Evolutionary conservation across 2,888 invertebrate genomes (phyloP).

Genomic region (Selenia dentaria): DNA sequence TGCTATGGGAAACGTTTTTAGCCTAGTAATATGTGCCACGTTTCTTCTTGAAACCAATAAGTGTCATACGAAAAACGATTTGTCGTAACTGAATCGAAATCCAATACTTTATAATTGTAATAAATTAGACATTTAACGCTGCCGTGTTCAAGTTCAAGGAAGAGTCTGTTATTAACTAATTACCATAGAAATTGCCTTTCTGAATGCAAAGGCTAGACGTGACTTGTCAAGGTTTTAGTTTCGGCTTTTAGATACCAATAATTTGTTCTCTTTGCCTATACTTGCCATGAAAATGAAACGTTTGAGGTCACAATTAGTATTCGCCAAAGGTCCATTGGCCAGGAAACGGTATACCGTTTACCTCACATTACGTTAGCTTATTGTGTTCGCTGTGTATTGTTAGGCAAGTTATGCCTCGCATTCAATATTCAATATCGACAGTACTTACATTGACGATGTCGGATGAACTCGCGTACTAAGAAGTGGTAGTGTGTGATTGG

Average conservation of each 20-base stretch:
- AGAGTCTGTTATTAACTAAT: slow-evolving; percentile 13
- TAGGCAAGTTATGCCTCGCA: slow-evolving; percentile 51
- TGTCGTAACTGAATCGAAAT: slow-evolving; percentile 2
- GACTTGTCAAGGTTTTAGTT: slow-evolving; percentile 26
- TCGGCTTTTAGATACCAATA: slow-evolving; percentile 19
- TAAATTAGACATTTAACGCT: slow-evolving; percentile 17
- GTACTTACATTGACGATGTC: slow-evolving; percentile 39
- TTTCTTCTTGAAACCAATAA: slow-evolving; percentile 23
- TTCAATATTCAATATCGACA: slow-evolving; percentile 51
- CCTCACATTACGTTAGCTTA: slow-evolving; percentile 69
- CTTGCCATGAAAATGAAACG: slow-evolving; percentile 34
- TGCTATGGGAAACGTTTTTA: slow-evolving; percentile 42
- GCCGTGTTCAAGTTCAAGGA: slow-evolving; percentile 20
- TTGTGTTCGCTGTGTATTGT: slow-evolving; percentile 67
- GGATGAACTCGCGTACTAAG: slow-evolving; percentile 6
- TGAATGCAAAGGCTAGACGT: slow-evolving; percentile 13
- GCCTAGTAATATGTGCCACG: slow-evolving; percentile 27
- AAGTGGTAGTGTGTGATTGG: too few relatives aligned
- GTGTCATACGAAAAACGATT: slow-evolving; percentile 7
- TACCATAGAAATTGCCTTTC: slow-evolving; percentile 16
- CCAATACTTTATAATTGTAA: not conserved
- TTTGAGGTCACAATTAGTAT: slow-evolving; percentile 62
- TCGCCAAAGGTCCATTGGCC: slow-evolving; percentile 53
- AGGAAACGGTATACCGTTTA: slow-evolving; percentile 72
- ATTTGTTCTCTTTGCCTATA: slow-evolving; percentile 20